Evolutionary conservation across 2,888 invertebrate genomes (phyloP).

Genomic region (Xanthorhoe designata): DNA sequence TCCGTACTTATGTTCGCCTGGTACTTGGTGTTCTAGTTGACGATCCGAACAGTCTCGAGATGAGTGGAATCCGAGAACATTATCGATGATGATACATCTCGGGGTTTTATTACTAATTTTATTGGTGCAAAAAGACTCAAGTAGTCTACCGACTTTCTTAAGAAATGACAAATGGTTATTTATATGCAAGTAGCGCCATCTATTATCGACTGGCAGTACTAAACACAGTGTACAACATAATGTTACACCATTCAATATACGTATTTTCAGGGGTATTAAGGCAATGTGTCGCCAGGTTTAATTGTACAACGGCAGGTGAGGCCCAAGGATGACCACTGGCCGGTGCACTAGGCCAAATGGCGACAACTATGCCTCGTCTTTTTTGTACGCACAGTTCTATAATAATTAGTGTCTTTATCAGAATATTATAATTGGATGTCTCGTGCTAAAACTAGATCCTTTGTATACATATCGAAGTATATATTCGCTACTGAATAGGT

Average conservation of each 20-base stretch:
- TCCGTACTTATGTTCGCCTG: slow-evolving; percentile 62
- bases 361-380: slow-evolving; percentile 69
- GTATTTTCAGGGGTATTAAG: slow-evolving; percentile 72
- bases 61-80: slow-evolving; percentile 58
- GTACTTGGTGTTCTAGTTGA: slow-evolving; percentile 83
- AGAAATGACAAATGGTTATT: slow-evolving; percentile 20
- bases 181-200: slow-evolving; percentile 66
- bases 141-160: slow-evolving; percentile 5
- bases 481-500: slow-evolving; percentile 28
- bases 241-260: slow-evolving; percentile 31
- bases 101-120: slow-evolving; percentile 14
- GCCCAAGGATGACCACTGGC: slow-evolving; percentile 78
- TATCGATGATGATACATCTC: slow-evolving; percentile 46
- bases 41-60: slow-evolving; percentile 76
- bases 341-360: slow-evolving; percentile 69
- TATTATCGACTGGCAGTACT: slow-evolving; percentile 68
- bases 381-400: slow-evolving; percentile 66
- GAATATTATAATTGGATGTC: slow-evolving; percentile 70
- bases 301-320: slow-evolving; percentile 80
- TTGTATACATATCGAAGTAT: slow-evolving; percentile 50
- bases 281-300: slow-evolving; percentile 77
- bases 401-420: slow-evolving; percentile 76
- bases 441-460: slow-evolving; percentile 59
- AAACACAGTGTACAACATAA: slow-evolving; percentile 30
- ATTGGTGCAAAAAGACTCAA: slow-evolving; percentile 10